Evolutionary conservation across 1,140 invertebrate genomes (phyloP).

Genomic region (Drosophila sucinea): DNA sequence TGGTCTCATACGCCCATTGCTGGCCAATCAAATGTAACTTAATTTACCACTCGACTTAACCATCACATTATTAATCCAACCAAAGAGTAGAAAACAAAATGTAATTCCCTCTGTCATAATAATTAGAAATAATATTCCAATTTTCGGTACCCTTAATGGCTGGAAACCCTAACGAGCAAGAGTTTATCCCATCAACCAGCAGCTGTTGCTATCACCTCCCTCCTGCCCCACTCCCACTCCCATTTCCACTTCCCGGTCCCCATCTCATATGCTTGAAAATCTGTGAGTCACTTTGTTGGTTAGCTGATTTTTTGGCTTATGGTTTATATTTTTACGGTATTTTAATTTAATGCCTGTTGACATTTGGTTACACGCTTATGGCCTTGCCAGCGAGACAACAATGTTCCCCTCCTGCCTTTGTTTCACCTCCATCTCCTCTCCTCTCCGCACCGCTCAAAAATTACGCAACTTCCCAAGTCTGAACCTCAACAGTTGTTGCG

Average conservation of each 20-base stretch:
- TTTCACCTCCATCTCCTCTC: background rate
- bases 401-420: conserved; percentile 16
- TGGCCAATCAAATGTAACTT: conserved; percentile 24
- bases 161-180: conserved; percentile 52
- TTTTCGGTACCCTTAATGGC: conserved; percentile 39
- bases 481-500: conserved; percentile 50
- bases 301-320: conserved; percentile 46
- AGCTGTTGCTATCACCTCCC: conserved; percentile 51
- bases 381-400: conserved; percentile 39
- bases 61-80: conserved; percentile 1
- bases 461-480: conserved; percentile 41
- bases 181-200: conserved; percentile 47
- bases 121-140: conserved; percentile 65
- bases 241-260: background rate
- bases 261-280: conserved; percentile 27
- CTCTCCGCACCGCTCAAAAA: conserved; percentile 22
- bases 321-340: conserved; percentile 62
- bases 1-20: background rate
- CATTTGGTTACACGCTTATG: conserved; percentile 65
- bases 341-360: conserved; percentile 74
- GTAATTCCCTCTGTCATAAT: conserved; percentile 55
- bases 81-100: conserved; percentile 33
- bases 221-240: background rate
- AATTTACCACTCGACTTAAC: conserved; percentile 33
- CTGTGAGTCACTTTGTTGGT: conserved; percentile 47